phyloP scores from a whole-genome alignment of 2,113 vertebrate species.

The Pluvialis apricaria region DNA sequence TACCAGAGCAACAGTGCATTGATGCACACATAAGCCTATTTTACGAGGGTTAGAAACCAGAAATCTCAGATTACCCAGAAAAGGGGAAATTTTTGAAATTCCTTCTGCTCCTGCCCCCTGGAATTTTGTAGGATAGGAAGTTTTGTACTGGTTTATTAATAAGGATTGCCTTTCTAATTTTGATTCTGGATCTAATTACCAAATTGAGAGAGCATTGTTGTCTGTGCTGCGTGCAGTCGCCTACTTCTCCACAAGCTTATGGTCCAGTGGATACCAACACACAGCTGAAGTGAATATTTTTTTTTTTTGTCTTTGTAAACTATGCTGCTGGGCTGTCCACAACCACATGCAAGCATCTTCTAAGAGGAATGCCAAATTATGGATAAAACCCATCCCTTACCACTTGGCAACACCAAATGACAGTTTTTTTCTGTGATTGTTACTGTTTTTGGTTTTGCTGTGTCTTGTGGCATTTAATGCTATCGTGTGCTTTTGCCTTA shows the following conservation, averaged over 20 bases:
- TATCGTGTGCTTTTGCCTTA: background rate
- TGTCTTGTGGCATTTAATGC: background rate
- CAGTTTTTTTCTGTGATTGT: background rate
- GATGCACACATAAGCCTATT: slow-evolving; percentile 1
- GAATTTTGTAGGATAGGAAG: background rate
- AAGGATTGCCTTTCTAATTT: background rate
- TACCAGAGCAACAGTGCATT: background rate
- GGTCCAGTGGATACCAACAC: background rate
- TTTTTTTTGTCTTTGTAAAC: background rate
- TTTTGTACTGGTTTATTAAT: background rate
- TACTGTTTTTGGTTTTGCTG: background rate
- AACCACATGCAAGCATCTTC: background rate
- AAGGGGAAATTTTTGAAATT: background rate
- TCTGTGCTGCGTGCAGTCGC: background rate
- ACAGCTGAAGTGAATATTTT: background rate
- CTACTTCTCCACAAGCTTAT: background rate
- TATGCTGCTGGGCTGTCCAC: background rate
- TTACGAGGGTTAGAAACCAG: background rate
- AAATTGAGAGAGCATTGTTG: background rate
- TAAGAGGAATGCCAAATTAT: background rate
- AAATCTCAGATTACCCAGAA: background rate
- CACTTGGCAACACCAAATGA: background rate
- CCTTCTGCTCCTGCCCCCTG: background rate
- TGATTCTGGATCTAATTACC: background rate
- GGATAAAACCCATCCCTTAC: background rate